These are phyloP conservation scores for Marronus borbonicus DNA, from an alignment of 2,888 invertebrate genomes.

Conservation along the genomic window DNA sequence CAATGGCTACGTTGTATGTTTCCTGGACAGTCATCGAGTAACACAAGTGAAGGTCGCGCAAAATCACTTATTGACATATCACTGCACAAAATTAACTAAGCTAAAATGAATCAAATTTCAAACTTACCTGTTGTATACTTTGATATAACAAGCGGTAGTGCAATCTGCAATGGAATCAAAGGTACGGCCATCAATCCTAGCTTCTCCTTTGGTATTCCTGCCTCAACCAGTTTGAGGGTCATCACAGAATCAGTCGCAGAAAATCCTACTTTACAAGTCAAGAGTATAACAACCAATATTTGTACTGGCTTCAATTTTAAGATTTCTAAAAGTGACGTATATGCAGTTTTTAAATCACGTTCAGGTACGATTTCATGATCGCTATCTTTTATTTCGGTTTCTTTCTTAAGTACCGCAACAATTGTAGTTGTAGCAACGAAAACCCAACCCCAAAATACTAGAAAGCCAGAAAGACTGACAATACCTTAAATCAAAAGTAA, in stretches of 20 bases:
- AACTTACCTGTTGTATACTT: slow-evolving; percentile 69
- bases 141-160: slow-evolving; percentile 90
- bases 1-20: no score
- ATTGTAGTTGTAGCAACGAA: slow-evolving; percentile 93
- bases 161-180: slow-evolving; percentile 91
- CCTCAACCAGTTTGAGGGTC: slow-evolving; percentile 94
- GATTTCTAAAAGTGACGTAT: slow-evolving; percentile 87
- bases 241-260: slow-evolving; percentile 97
- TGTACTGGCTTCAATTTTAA: slow-evolving; percentile 87
- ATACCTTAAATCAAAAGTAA: slow-evolving; percentile 61
- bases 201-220: slow-evolving; percentile 96
- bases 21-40: no score
- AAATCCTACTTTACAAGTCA: slow-evolving; percentile 96
- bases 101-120: no score
- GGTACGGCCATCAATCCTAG: slow-evolving; percentile 94
- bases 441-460: slow-evolving; percentile 95
- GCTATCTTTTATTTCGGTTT: slow-evolving; percentile 73
- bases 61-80: no score
- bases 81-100: no score
- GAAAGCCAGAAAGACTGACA: slow-evolving; percentile 79
- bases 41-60: no score
- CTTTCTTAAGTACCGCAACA: slow-evolving; percentile 90
- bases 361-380: slow-evolving; percentile 68
- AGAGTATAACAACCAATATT: slow-evolving; percentile 83
- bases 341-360: slow-evolving; percentile 80